Evolutionary conservation across 53 echinoderm and acorn worm species (phyloP), one percentile per base, ranked within the genome.

Genomic region (Paracentrotus lividus): DNA sequence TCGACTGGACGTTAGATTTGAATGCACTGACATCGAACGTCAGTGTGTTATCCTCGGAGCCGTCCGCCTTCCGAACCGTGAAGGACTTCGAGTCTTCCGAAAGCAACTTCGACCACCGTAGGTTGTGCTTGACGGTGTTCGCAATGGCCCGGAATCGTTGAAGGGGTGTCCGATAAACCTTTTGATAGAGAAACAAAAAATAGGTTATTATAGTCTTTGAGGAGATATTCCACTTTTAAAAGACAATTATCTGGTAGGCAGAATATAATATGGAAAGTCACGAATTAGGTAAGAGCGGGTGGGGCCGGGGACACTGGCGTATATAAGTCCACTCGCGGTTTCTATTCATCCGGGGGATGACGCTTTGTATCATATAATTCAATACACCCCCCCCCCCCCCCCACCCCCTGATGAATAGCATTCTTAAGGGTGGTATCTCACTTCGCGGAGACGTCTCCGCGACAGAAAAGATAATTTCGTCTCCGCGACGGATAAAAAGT

Each of bases 11-110:
- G 93, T 99, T 99, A 10, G 99, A 95, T 57, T 99, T 99, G 93
- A 97, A 99, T 12, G 97, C 95, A 45, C 94, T 96, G 51, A 97
- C 99, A 81, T 99, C 96, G 92, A 99, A 99, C 33, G 99, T 99
- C 75, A 99, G 96, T 23, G 72, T 95, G 67, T 96, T 78, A 8
- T 95, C 94, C 31, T 92, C 64, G 8, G 67, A 84, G 69, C 99
- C 99, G n/a, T 99, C 97, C 42, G 95, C 88, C 43, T 99, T 92
- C 24, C 96, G 87, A 40, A 99, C 96, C n/a, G 94, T 95, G 85
- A 95, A 97, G 9, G 97, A 94, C 66, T 96, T 93, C 13, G 95
- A 93, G 1, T 93, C 93, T 54, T 97, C 96, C n/a, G 59, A 42
- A 12, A 97, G 94, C 43, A 95, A 61, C 90, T 94, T 95, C 15